A percentile compares a stretch with the other conserved stretches of the same genome.
These are phyloP conservation scores for Tinea trinotella DNA, from an alignment of 2,888 invertebrate species.

Conservation along the genomic window DNA sequence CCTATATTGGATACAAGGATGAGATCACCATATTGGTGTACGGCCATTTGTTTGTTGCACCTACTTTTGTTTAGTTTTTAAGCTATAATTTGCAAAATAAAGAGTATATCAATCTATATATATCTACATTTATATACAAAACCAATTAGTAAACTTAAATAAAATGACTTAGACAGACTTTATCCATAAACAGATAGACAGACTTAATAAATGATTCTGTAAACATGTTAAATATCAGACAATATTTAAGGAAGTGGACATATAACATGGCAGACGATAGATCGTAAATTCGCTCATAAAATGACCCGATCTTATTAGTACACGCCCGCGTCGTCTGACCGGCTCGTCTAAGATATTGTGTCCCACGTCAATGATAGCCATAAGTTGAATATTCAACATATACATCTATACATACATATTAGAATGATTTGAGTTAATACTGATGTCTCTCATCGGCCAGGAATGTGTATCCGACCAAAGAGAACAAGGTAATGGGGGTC, in stretches of 20 bases:
- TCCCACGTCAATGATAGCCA: neutral
- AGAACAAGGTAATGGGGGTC: conserved; percentile 7
- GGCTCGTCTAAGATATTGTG: neutral
- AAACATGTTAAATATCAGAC: conserved; percentile 20
- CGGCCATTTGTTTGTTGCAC: no score
- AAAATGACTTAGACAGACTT: no score
- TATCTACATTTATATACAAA: no score
- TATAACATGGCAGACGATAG: conserved; percentile 19
- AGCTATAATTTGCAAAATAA: no score
- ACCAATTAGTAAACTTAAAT: no score
- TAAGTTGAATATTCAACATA: neutral
- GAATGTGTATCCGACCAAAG: neutral
- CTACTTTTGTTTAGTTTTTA: no score
- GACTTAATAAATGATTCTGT: conserved; percentile 9
- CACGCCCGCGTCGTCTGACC: neutral
- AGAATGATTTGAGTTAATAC: neutral
- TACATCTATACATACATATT: neutral
- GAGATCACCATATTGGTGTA: no score
- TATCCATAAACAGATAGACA: neutral
- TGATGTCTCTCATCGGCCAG: neutral
- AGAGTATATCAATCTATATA: no score
- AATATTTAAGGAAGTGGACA: conserved; percentile 19
- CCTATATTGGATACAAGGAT: no score
- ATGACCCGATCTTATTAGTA: conserved; percentile 17
- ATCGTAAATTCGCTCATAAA: conserved; percentile 46